Conservation (phyloP, 1,140 invertebrate genomes). For the Aphelinus atriplicis region DNA sequence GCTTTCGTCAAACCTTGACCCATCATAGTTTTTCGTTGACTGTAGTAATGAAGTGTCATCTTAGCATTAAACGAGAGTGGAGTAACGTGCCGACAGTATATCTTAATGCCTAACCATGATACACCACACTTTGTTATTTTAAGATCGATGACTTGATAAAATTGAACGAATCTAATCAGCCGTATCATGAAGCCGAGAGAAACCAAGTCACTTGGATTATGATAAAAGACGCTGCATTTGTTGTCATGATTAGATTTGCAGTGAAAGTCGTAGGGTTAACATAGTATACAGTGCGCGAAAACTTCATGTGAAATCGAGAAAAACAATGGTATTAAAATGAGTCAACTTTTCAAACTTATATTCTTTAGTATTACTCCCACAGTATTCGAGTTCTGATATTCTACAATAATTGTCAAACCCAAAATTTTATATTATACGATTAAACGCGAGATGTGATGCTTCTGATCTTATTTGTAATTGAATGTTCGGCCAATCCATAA, state of each 20-base stretch:
- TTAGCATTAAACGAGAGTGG: constrained; percentile 3
- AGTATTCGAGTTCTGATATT: too few relatives aligned
- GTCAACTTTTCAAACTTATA: too few relatives aligned
- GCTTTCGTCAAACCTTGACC: constrained; percentile 18
- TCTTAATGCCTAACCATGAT: neutral
- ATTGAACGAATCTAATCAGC: constrained; percentile 1
- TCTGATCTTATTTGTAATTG: too few relatives aligned
- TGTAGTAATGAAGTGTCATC: constrained; percentile 13
- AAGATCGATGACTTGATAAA: neutral
- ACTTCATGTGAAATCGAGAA: neutral
- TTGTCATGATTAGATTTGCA: neutral
- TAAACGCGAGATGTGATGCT: too few relatives aligned
- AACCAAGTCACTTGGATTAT: neutral
- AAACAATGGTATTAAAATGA: constrained; percentile 12
- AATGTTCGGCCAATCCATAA: too few relatives aligned
- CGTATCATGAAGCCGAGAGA: neutral
- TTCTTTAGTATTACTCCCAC: too few relatives aligned
- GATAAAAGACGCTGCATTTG: constrained; percentile 20
- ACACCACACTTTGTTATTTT: neutral
- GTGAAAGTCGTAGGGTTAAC: constrained; percentile 8
- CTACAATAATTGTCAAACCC: too few relatives aligned
- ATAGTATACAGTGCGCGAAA: neutral
- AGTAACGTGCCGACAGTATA: constrained; percentile 3
- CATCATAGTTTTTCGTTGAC: neutral
- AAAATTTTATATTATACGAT: too few relatives aligned